Base-by-base conservation (phyloP, 2,113 vertebrate species). In the Oceanodroma tethys region DNA sequence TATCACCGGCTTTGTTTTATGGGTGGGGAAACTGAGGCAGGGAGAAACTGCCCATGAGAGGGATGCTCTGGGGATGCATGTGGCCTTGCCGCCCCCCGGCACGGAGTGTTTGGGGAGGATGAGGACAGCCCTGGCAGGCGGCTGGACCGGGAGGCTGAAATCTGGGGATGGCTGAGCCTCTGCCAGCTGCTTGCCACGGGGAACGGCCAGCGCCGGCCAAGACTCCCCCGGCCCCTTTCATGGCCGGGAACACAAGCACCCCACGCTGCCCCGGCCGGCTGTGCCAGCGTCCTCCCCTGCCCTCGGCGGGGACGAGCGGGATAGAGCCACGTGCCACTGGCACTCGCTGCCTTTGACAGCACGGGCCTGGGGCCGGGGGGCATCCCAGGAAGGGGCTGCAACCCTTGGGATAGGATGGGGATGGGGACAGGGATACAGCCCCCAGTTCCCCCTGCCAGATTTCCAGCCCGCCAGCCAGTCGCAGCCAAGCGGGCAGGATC, bases 61-160 rank as follows among this genome's bases (percentile, higher is more conserved):
- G 38, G 48, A 25, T 48, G 38, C 12, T 6, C 40, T 30, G 68
- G 40, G 50, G 32, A 12, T 13, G 42, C 1, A 0, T 3, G 27
- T 38, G 65, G 55, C 36, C 18, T 56, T 20, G 2, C 6, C 8
- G 14, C 6, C 32, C 29, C 8, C 21, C 2, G 4, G 23, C 14
- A 8, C 16, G n/a, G 18, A 29, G 14, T 1, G 0, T 43, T 23
- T 16, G 3, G 5, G 18, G 21, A 65, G 16, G 4, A 71, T 4
- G 5, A 68, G 55, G 45, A 53, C 55, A 53, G 27, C 18, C 55
- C 58, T 1, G 1, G 17, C 5, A 22, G 45, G 43, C 4, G 12
- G 48, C 68, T 88, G 85, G 74, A 20, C 21, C 0, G 0, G 13
- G 32, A 63, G 18, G 47, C 42, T 52, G 66, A 68, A 92, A 56